Conservation (phyloP, 2,113 vertebrate genomes). For the Haemorhous mexicanus region DNA sequence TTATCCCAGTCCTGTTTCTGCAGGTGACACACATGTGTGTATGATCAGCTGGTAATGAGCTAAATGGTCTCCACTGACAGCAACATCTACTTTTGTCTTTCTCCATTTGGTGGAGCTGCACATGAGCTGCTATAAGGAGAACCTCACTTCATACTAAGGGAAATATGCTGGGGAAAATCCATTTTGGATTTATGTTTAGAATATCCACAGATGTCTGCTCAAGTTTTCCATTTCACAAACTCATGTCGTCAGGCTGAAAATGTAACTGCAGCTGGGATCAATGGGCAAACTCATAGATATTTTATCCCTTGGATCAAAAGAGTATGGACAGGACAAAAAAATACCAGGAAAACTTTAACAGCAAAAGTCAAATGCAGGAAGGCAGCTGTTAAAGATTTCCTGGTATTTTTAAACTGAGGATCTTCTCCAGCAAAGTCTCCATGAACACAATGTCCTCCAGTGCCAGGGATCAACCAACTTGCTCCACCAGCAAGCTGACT, state of each 20-base stretch:
- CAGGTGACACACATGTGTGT: not conserved
- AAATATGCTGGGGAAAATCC: not conserved
- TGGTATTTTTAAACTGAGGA: not conserved
- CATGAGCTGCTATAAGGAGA: not conserved
- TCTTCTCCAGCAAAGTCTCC: not conserved
- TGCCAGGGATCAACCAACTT: not conserved
- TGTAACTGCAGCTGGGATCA: not conserved
- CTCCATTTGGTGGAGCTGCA: not conserved
- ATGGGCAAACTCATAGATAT: not conserved
- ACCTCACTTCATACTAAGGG: not conserved
- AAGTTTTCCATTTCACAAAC: not conserved
- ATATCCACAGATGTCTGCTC: not conserved
- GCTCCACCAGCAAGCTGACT: not conserved
- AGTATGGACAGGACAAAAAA: not conserved
- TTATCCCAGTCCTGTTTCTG: not conserved
- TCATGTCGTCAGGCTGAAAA: not conserved
- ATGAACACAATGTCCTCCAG: not conserved
- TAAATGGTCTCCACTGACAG: not conserved
- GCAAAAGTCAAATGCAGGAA: not conserved
- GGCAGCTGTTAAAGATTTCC: not conserved
- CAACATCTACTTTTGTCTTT: not conserved
- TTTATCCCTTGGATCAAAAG: not conserved
- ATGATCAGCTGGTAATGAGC: not conserved
- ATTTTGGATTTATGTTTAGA: not conserved
- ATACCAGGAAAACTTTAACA: not conserved